Conservation (phyloP, 2,888 invertebrate species). For the Nomada goodeniana region DNA sequence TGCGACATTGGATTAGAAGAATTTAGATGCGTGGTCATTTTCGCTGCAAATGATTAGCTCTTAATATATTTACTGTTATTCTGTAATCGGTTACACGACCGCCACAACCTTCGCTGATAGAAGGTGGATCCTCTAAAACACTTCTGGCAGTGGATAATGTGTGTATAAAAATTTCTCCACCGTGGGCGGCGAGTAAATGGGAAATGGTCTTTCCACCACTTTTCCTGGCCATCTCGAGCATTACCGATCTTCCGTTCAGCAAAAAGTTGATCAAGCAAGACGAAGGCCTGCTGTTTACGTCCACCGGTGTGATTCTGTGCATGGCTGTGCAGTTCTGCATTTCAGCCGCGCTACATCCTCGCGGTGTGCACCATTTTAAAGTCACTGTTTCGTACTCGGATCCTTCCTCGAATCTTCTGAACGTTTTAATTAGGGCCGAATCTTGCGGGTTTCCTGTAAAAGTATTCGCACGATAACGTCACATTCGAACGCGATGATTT, state of each 20-base stretch:
- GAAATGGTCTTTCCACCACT: conserved; percentile 95
- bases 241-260: conserved; percentile 96
- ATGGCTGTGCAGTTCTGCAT: conserved; percentile 93
- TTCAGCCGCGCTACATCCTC: conserved; percentile 93
- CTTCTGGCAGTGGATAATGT: conserved; percentile 93
- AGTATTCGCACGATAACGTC: conserved; percentile 14
- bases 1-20: neutral
- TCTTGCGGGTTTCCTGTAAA: conserved; percentile 86
- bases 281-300: conserved; percentile 98
- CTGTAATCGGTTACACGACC: conserved; percentile 97
- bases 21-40: neutral
- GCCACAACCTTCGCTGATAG: conserved; percentile 97
- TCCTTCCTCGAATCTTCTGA: conserved; percentile 87
- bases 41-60: neutral
- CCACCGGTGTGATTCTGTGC: conserved; percentile 96
- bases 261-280: conserved; percentile 98
- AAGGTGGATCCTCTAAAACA: conserved; percentile 97
- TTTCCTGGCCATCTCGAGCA: conserved; percentile 95
- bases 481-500: neutral
- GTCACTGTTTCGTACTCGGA: conserved; percentile 93
- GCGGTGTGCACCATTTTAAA: conserved; percentile 98
- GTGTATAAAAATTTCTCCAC: conserved; percentile 98
- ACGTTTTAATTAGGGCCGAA: conserved; percentile 87
- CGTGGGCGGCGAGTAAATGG: conserved; percentile 96
- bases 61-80: conserved; percentile 84